Conservation (phyloP, 2,888 invertebrate genomes). For the Colostygia pectinataria region DNA sequence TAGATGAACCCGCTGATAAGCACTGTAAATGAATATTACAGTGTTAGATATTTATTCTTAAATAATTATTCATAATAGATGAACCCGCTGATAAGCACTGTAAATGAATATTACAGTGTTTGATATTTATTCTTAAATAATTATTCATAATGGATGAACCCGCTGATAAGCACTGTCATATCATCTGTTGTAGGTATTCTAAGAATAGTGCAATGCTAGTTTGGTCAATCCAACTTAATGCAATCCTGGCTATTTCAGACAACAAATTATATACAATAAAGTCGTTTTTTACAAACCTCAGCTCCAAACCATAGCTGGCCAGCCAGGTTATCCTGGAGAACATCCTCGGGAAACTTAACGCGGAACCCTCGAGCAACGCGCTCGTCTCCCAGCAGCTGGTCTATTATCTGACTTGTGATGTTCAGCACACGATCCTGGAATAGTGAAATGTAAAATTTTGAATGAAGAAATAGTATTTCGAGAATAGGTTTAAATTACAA, state of each 20-base stretch:
- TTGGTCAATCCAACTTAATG: too few species aligned
- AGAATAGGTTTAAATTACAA: too few species aligned
- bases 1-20: constrained; percentile 98
- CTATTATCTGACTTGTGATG: constrained; percentile 97
- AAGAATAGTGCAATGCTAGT: too few species aligned
- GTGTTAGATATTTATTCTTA: not conserved
- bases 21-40: constrained; percentile 85
- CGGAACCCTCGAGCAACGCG: constrained; percentile 96
- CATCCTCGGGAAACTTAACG: constrained; percentile 99
- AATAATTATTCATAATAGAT: constrained; percentile 87
- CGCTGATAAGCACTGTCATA: constrained; percentile 97
- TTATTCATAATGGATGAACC: constrained; percentile 95
- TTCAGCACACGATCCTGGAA: constrained; percentile 92
- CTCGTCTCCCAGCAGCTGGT: constrained; percentile 93
- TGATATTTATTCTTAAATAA: not conserved
- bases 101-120: constrained; percentile 43
- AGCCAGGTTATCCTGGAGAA: constrained; percentile 98
- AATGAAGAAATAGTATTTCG: too few species aligned
- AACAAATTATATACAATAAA: too few species aligned
- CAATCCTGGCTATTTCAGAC: too few species aligned
- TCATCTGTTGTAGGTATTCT: too few species aligned
- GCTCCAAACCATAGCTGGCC: constrained; percentile 99
- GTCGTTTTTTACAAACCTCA: constrained; percentile 84
- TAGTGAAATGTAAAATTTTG: not conserved
- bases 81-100: constrained; percentile 98